phyloP scores from a whole-genome alignment of 1,140 invertebrate genomes.

The Archegozetes longisetosus region DNA sequence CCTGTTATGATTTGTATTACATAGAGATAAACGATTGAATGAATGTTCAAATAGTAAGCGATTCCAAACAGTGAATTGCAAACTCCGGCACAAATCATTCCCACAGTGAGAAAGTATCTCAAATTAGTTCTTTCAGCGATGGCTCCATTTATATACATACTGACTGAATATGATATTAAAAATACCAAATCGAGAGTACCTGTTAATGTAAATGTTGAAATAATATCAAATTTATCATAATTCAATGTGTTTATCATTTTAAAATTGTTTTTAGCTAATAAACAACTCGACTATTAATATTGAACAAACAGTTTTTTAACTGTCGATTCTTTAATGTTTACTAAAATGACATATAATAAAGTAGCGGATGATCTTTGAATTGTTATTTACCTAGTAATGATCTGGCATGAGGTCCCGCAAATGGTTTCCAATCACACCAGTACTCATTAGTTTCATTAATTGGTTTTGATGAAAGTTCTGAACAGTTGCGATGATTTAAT shows the following conservation, averaged over 20 bases:
- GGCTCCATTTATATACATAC: slow-evolving; percentile 5
- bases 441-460: slow-evolving; percentile 37
- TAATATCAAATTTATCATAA: neutral
- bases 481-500: slow-evolving; percentile 51
- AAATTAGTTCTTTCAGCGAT: slow-evolving; percentile 14
- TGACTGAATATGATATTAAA: slow-evolving; percentile 3
- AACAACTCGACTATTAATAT: too few relatives aligned
- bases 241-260: too few relatives aligned
- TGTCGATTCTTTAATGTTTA: too few relatives aligned
- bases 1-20: slow-evolving; percentile 58
- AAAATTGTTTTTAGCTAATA: too few relatives aligned
- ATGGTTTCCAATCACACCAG: slow-evolving; percentile 81
- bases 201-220: slow-evolving; percentile 39
- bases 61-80: slow-evolving; percentile 2
- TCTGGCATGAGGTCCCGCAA: slow-evolving; percentile 30
- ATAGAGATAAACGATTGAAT: slow-evolving; percentile 47
- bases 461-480: slow-evolving; percentile 37
- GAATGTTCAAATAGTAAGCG: slow-evolving; percentile 2
- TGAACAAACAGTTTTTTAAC: too few relatives aligned
- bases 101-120: slow-evolving; percentile 9
- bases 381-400: neutral
- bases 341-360: neutral
- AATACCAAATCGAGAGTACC: slow-evolving; percentile 52
- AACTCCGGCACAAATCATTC: slow-evolving; percentile 1
- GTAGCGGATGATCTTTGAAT: too few relatives aligned